Evolutionary conservation across 2,888 invertebrate species (phyloP), one percentile per base, ranked within the genome.

Genomic region (Clusia tigrina): DNA sequence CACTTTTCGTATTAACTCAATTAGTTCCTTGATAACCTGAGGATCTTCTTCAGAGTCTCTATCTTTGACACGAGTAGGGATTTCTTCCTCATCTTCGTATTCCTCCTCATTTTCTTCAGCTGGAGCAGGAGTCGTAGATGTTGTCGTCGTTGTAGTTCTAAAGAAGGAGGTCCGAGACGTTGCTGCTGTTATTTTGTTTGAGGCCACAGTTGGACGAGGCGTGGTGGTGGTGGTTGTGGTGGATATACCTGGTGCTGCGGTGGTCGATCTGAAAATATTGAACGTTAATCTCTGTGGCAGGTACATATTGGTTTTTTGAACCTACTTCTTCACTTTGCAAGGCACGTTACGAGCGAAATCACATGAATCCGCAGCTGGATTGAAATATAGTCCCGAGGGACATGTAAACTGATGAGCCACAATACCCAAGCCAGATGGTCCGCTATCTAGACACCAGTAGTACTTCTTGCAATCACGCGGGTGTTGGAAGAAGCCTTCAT

Each of bases 401-500:
- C 96, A 96, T 0, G 95, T 96, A 80, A 96, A 96, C 78, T 93
- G 92, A 85, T 96, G 94, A 0, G 94, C 95, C 2, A 96, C 92
- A 55, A 96, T 91, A 67, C 95, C 96, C 18, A 94, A 86, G 76
- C 94, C 92, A 0, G 95, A 93, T 0, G 95, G 91, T 2, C 94
- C 94, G 73, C 91, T 93, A 79, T 94, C 94, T 68, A 96, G 85
- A 79, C 96, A 96, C 95, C 96, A 96, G 85, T 93, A 96, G 79
- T 96, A 96, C 80, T 95, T 95, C 81, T 95, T 94, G 83, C 96
- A 96, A 82, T 96, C 95, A 46, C 93, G 88, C 0, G 95, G 95
- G 84, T 96, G 95, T 17, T 91, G 90, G 85, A 90, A 96, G 86
- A 96, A 96, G 2, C 96, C 96, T 85, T 96, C 96, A 69, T 96